Conservation (phyloP, 2,113 vertebrate genomes). For the Nothobranchius kuhntae region DNA sequence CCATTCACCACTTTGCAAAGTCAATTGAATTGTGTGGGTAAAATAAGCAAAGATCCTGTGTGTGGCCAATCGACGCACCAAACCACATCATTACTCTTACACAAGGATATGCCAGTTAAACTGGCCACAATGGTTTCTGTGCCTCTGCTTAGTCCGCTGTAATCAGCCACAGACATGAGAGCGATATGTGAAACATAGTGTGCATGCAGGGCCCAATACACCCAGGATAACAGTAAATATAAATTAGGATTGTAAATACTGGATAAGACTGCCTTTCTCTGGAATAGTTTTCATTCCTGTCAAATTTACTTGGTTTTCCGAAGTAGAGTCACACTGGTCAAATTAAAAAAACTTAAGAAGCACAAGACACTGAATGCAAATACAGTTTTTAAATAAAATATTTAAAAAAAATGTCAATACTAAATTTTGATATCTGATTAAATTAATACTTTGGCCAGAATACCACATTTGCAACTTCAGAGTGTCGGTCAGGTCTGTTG, state of each 20-base stretch:
- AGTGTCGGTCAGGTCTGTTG: too few relatives aligned
- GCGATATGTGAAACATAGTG: slow-evolving; percentile 56
- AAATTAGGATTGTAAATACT: slow-evolving; percentile 20
- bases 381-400: too few relatives aligned
- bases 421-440: too few relatives aligned
- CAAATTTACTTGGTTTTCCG: neutral
- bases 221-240: slow-evolving; percentile 26
- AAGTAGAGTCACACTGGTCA: too few relatives aligned
- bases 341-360: neutral
- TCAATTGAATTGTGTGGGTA: slow-evolving; percentile 68
- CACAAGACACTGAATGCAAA: too few relatives aligned
- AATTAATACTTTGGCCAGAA: too few relatives aligned
- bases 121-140: slow-evolving; percentile 51
- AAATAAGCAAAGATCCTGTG: slow-evolving; percentile 75
- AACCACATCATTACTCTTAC: slow-evolving; percentile 78
- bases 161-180: slow-evolving; percentile 48
- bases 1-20: slow-evolving; percentile 71
- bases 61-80: slow-evolving; percentile 76
- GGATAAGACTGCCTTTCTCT: slow-evolving; percentile 21
- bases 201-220: slow-evolving; percentile 36
- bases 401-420: too few relatives aligned
- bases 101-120: slow-evolving; percentile 62
- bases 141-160: slow-evolving; percentile 35
- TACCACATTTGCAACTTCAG: too few relatives aligned
- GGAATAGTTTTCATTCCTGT: slow-evolving; percentile 1